phyloP scores from a whole-genome alignment of 2,888 invertebrate species.

The Lasioglossum pauxillum region DNA sequence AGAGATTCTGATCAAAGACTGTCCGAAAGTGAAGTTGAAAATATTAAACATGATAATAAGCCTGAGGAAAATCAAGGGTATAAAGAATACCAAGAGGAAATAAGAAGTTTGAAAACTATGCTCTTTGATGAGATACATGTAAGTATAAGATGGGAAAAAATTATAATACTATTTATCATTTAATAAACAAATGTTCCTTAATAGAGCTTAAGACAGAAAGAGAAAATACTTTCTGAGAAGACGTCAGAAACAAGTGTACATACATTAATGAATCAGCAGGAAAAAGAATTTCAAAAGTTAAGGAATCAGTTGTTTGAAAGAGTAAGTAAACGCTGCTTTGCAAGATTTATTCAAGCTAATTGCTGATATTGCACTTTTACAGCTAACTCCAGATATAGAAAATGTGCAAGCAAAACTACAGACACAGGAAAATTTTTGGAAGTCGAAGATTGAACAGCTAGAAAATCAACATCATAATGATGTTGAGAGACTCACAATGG shows the following conservation, averaged over 20 bases:
- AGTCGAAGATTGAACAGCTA: slow-evolving; percentile 78
- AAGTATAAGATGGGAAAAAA: slow-evolving; percentile 30
- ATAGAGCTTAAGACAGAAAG: slow-evolving; percentile 74
- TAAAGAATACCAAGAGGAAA: slow-evolving; percentile 77
- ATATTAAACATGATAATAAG: slow-evolving; percentile 45
- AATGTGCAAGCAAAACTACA: slow-evolving; percentile 76
- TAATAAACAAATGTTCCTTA: slow-evolving; percentile 30
- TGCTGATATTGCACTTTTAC: slow-evolving; percentile 22
- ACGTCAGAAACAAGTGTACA: slow-evolving; percentile 83
- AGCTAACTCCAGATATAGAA: slow-evolving; percentile 78
- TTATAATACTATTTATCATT: neutral
- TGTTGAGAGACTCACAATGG: slow-evolving; percentile 77
- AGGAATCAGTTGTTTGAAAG: slow-evolving; percentile 85
- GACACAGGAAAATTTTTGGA: slow-evolving; percentile 81
- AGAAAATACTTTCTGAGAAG: slow-evolving; percentile 75
- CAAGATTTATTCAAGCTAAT: neutral
- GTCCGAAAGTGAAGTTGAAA: slow-evolving; percentile 55
- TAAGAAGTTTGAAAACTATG: slow-evolving; percentile 75
- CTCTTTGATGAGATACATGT: slow-evolving; percentile 81
- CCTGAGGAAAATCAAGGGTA: slow-evolving; percentile 69
- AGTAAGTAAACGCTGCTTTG: slow-evolving; percentile 45
- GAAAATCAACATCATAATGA: slow-evolving; percentile 79
- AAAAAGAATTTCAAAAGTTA: slow-evolving; percentile 85
- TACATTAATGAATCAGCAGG: slow-evolving; percentile 85
- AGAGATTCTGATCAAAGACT: slow-evolving; percentile 45